Evolutionary conservation across 2,113 vertebrate species (phyloP).

Genomic region (Melanerpes aurifrons): DNA sequence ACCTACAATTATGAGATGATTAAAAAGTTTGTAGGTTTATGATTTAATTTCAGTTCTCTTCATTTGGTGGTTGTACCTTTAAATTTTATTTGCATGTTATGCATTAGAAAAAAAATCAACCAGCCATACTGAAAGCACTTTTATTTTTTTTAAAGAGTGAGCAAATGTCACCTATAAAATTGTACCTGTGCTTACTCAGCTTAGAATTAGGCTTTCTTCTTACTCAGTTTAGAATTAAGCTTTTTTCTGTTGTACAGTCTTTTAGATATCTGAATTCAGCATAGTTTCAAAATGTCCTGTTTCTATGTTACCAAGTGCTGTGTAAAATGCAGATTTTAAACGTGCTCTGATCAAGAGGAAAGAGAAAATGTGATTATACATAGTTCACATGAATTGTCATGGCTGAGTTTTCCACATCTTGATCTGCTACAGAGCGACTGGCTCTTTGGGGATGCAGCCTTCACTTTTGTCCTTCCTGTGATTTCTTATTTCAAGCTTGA

Average conservation of each 20-base stretch:
- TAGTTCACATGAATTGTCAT: not conserved
- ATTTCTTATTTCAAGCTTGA: slow-evolving; percentile 34
- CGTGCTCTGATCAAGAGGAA: not conserved
- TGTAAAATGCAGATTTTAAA: not conserved
- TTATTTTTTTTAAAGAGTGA: not conserved
- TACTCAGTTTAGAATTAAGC: too few species aligned
- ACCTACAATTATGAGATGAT: slow-evolving; percentile 24
- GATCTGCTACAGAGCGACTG: not conserved
- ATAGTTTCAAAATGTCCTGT: not conserved
- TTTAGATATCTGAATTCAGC: not conserved
- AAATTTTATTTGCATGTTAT: not conserved
- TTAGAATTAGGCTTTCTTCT: not conserved
- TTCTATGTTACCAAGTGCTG: not conserved
- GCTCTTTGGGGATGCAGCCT: not conserved
- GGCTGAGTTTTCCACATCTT: not conserved
- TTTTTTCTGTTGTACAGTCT: not conserved
- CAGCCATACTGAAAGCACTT: not conserved
- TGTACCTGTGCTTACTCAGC: not conserved
- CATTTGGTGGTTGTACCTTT: not conserved
- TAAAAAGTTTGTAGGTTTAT: slow-evolving; percentile 33
- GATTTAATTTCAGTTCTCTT: slow-evolving; percentile 36
- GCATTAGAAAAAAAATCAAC: not conserved
- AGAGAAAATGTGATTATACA: not conserved
- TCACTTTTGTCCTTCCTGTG: slow-evolving; percentile 75
- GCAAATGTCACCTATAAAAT: not conserved